Percentiles rank a stretch among this genome's conserved stretches.
Conservation (phyloP, 2,888 invertebrate genomes). For the Synanthedon tipuliformis region DNA sequence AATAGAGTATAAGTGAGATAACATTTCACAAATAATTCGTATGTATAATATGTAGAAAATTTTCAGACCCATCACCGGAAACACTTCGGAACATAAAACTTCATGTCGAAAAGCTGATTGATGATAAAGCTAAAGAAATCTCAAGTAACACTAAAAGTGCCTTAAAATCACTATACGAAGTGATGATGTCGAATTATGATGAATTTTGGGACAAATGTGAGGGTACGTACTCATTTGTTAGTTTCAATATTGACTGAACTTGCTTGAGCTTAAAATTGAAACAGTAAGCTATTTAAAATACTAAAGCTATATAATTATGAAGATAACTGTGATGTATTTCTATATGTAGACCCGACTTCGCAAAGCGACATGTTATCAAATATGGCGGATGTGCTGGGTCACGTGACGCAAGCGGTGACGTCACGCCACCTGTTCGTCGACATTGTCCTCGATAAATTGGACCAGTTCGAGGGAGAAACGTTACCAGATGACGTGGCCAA, state of each 20-base stretch:
- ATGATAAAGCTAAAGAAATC: not conserved
- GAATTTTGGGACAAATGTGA: conserved; percentile 9
- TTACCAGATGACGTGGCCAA: conserved; percentile 7
- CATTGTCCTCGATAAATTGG: conserved; percentile 17
- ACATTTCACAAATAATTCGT: no score
- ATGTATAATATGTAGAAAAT: no score
- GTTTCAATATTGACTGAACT: no score
- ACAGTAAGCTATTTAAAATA: no score
- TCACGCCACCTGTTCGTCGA: conserved; percentile 11
- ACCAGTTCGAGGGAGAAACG: conserved; percentile 4
- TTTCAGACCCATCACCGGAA: conserved; percentile 5
- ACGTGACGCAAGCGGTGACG: conserved; percentile 9
- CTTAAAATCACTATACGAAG: conserved; percentile 8
- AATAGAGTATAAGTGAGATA: no score
- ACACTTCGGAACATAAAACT: not conserved
- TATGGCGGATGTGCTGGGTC: conserved; percentile 10
- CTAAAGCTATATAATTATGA: no score
- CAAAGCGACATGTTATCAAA: conserved; percentile 7
- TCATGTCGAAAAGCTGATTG: not conserved
- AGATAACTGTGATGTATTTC: no score
- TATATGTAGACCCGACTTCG: conserved; percentile 1
- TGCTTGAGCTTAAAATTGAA: no score
- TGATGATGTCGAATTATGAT: conserved; percentile 13
- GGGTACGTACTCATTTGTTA: not conserved
- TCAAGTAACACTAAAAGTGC: conserved; percentile 1